Conservation (phyloP, 2,113 vertebrate genomes). For the Tricholaema leucomelas region DNA sequence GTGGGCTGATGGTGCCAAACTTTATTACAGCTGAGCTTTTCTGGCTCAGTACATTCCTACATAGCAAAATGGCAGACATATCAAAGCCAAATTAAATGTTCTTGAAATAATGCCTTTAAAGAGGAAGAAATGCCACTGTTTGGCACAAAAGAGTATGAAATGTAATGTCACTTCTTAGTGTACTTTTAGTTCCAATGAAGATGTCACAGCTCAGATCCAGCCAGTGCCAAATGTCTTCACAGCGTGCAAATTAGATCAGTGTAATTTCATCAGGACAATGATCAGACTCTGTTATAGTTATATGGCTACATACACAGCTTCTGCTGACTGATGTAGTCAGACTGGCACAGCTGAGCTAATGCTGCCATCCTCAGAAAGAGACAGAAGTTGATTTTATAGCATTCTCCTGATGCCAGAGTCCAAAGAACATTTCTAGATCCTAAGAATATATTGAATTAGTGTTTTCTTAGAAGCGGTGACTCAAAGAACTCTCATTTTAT, state of each 20-base stretch:
- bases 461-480: background rate
- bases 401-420: constrained; percentile 20
- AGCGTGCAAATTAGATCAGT: constrained; percentile 88
- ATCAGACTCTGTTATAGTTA: constrained; percentile 75
- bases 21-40: constrained; percentile 87
- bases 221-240: constrained; percentile 83
- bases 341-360: constrained; percentile 75
- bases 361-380: constrained; percentile 64
- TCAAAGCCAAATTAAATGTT: constrained; percentile 80
- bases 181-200: constrained; percentile 84
- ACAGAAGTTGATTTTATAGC: constrained; percentile 45
- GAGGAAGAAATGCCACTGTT: constrained; percentile 72
- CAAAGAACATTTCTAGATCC: constrained; percentile 28
- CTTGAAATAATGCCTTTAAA: constrained; percentile 82
- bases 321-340: constrained; percentile 67
- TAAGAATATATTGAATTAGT: background rate
- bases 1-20: constrained; percentile 83
- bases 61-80: constrained; percentile 77
- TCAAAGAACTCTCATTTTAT: background rate
- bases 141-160: constrained; percentile 73
- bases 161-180: constrained; percentile 73
- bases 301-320: constrained; percentile 73
- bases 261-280: constrained; percentile 86
- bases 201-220: constrained; percentile 80
- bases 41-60: constrained; percentile 76